Base-by-base conservation (phyloP, 2,797 vertebrate genomes). In the Malacoraja senta region DNA sequence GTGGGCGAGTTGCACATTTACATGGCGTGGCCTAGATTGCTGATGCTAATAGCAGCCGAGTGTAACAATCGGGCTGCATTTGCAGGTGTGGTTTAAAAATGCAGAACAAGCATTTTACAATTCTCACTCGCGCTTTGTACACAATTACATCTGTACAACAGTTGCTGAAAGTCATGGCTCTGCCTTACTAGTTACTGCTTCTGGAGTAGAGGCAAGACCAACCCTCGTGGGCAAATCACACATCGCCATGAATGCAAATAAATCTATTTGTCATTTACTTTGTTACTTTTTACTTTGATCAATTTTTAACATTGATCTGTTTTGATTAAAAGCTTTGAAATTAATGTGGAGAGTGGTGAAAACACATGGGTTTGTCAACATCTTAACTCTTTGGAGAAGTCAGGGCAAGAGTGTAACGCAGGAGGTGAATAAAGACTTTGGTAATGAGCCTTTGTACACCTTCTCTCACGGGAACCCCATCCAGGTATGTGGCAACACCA, bases 241-340 rank as follows among this genome's bases (percentile, higher is more conserved):
- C 71, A 44, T 53, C 19, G 29, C 21, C 13, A 38, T 92, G 53
- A 92, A 92, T 35, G 76, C 29, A 76, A 76, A 92, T 26, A 26
- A 17, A 76, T 1, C 26, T 92, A 74, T n/a, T 92, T 72, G 38
- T 19, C 29, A 7, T 35, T 12, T 35, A 91, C 15, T 68, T 12
- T 32, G 68, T 21, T 44, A 29, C 32, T 91, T 29, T 74, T 91
- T 26, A 74, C 26, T 24, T 71, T 38, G 44, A 86, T 32, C 58
- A 86, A 68, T 35, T 68, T n/a, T 32, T 68, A 88, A 68, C 63
- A 63, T 88, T 88, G 84, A 68, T 68, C 8, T 68, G 17, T 68
- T 88, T 88, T 68, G 84, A 88, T 88, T 35, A 88, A 86, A 63
- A 86, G n/a, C 83, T 61, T 24, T 86, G 61, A 32, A 29, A 65